phyloP scores from a whole-genome alignment of 1,140 invertebrate species.

The Heliconius himera region DNA sequence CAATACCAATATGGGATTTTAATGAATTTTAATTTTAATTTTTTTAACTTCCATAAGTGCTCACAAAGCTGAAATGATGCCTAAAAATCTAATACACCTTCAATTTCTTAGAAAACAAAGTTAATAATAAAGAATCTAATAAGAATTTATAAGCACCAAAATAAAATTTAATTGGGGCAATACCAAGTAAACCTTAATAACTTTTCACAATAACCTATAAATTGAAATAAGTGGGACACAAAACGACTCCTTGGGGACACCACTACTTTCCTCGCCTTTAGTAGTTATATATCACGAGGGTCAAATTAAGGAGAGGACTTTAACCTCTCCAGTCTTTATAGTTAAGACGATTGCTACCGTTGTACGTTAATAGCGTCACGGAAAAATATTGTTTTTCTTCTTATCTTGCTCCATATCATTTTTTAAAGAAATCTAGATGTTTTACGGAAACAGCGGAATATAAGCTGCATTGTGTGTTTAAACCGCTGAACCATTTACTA shows the following conservation, averaged over 20 bases:
- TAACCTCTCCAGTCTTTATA: conserved; percentile 16
- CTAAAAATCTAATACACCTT: not conserved
- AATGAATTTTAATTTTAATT: too few species aligned
- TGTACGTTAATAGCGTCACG: not conserved
- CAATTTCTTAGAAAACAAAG: not conserved
- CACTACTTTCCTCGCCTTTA: not conserved
- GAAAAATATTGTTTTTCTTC: not conserved
- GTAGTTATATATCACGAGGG: conserved; percentile 13
- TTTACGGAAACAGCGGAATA: too few species aligned
- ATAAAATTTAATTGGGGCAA: conserved; percentile 1
- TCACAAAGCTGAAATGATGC: too few species aligned
- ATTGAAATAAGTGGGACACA: not conserved
- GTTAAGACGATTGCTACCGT: not conserved
- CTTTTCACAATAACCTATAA: conserved; percentile 3
- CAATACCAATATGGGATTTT: too few species aligned
- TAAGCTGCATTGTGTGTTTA: not conserved
- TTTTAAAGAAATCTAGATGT: too few species aligned
- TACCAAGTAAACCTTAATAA: conserved; percentile 1
- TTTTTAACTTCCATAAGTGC: too few species aligned
- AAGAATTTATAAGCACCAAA: not conserved
- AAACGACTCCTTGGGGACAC: conserved; percentile 8
- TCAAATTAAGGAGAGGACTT: conserved; percentile 15
- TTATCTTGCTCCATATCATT: too few species aligned
- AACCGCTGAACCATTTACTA: not conserved
- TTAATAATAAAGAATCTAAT: not conserved